Percentiles rank a stretch among this genome's conserved stretches.
Evolutionary conservation across 2,888 invertebrate genomes (phyloP).

Genomic region (Agrilus cyanescens): DNA sequence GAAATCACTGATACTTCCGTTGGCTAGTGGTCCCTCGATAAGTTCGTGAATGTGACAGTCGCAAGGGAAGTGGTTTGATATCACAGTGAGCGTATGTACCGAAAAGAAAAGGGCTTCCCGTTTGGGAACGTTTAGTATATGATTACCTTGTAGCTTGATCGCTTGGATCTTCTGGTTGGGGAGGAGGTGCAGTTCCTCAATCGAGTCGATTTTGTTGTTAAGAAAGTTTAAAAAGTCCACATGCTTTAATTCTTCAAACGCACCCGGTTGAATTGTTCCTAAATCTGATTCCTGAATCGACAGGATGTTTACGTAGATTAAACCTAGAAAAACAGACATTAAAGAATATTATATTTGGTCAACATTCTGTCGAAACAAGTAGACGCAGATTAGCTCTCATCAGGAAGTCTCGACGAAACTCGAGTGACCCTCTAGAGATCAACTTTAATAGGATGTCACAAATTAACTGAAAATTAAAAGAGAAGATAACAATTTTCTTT

Average conservation of each 20-base stretch:
- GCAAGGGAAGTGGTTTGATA: conserved; percentile 76
- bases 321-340: conserved; percentile 33
- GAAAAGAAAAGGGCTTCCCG: conserved; percentile 54
- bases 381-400: too few species aligned
- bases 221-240: conserved; percentile 64
- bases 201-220: conserved; percentile 75
- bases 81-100: conserved; percentile 60
- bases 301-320: conserved; percentile 61
- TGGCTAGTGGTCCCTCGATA: conserved; percentile 61
- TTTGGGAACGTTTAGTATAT: conserved; percentile 65
- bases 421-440: too few species aligned
- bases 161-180: conserved; percentile 59
- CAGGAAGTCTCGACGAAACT: too few species aligned
- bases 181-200: conserved; percentile 62
- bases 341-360: too few species aligned
- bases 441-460: too few species aligned
- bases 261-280: conserved; percentile 59
- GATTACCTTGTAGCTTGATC: conserved; percentile 70
- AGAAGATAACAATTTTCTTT: too few species aligned
- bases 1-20: conserved; percentile 54
- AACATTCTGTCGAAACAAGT: too few species aligned
- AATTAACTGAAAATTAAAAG: too few species aligned
- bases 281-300: conserved; percentile 75
- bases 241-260: conserved; percentile 62
- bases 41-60: conserved; percentile 74